phyloP scores from a whole-genome alignment of 2,797 vertebrate species.

The Manis javanica region DNA sequence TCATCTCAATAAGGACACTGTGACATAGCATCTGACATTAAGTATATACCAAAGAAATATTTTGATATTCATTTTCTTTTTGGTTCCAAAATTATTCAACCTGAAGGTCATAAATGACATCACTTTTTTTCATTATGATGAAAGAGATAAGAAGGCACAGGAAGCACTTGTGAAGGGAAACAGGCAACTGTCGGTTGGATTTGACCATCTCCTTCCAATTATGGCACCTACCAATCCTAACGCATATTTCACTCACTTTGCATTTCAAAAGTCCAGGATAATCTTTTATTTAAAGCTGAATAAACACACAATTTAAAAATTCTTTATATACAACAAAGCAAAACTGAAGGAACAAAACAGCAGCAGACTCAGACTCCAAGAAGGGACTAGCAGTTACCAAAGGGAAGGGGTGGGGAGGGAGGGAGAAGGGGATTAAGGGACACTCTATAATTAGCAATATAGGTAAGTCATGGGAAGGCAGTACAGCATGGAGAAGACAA shows the following conservation, averaged over 20 bases:
- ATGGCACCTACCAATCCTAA: background rate
- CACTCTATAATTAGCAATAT: too few species aligned
- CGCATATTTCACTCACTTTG: background rate
- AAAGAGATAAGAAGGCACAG: background rate
- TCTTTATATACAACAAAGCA: background rate
- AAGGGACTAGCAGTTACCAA: too few species aligned
- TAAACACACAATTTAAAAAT: slow-evolving; percentile 2
- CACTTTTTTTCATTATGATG: background rate
- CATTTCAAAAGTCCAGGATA: background rate
- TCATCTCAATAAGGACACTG: background rate
- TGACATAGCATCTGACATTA: background rate
- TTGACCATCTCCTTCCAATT: background rate
- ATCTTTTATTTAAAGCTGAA: background rate
- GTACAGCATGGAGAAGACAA: too few species aligned
- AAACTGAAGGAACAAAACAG: too few species aligned
- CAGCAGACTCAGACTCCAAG: too few species aligned
- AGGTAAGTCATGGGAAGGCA: too few species aligned
- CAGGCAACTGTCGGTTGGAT: background rate
- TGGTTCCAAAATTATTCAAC: background rate
- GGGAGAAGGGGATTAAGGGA: too few species aligned
- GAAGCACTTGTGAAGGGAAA: background rate
- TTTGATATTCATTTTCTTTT: slow-evolving; percentile 5
- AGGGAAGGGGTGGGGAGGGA: too few species aligned
- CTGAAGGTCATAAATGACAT: background rate
- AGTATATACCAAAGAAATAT: background rate